Evolutionary conservation across 2,888 invertebrate genomes (phyloP), one percentile per base, ranked within the genome.

Genomic region (Pasiphila rectangulata): DNA sequence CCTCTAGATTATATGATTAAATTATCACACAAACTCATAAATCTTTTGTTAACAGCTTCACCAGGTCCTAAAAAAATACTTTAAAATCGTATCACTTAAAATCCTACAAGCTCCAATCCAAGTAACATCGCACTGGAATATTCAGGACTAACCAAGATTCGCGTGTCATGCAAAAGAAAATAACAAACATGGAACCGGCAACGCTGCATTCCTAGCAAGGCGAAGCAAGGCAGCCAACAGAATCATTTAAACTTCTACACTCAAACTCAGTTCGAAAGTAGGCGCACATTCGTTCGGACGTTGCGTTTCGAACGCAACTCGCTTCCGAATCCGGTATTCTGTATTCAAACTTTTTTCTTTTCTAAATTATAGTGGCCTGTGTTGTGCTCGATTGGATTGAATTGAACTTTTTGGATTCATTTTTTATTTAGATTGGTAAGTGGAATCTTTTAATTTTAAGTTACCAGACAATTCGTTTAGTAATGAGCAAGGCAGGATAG

Each of bases 211-310:
- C 86, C 83, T 78, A 59, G 64, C 69, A 72, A 75, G 73, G 70
- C 69, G 74, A 39, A 64, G 67, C 66, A 44, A 66, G 67, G 64
- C 47, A 50, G 54, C 55, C 55, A 16, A 15, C 41, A 61, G 29
- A 44, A 44, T 37, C 32, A 19, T 17, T 16, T 32, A 59, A 68
- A 63, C 63, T 67, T 65, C 62, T 16, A 15, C 7, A 27, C 27
- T 10, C 30, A 56, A 62, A 63, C 46, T 75, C 83, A 87, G 87
- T 87, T 84, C 75, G 86, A 86, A 85, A 84, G 82, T 83, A 76
- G 76, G 75, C 77, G 71, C 71, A 71, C 70, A 64, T 64, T 66
- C 53, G 74, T 67, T 67, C 75, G 73, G 83, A 83, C 87, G 86
- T 65, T 67, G 66, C 63, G 59, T 61, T 27, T 44, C 45, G 55